phyloP scores from a whole-genome alignment of 2,888 invertebrate species.

The Rhagium mordax region DNA sequence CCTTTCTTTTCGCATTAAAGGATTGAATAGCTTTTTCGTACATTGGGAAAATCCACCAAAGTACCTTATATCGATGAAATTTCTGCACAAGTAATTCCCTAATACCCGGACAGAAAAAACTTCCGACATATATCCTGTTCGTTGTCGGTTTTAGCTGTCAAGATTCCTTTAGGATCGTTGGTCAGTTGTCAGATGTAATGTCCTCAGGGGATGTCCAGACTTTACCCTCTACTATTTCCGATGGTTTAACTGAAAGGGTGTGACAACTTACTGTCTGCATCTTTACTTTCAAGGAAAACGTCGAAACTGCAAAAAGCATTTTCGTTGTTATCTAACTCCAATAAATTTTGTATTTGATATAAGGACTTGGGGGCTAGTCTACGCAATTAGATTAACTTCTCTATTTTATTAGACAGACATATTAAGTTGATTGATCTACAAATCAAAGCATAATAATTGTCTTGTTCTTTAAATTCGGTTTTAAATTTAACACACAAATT shows the following conservation, averaged over 20 bases:
- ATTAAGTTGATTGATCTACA: not conserved
- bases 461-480: too few species aligned
- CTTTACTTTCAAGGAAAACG: slow-evolving; percentile 7
- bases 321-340: not conserved
- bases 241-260: slow-evolving; percentile 37
- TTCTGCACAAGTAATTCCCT: slow-evolving; percentile 27
- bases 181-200: slow-evolving; percentile 36
- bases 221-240: slow-evolving; percentile 39
- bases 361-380: not conserved
- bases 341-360: not conserved
- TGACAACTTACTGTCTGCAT: slow-evolving; percentile 36
- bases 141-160: slow-evolving; percentile 37
- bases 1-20: slow-evolving; percentile 1
- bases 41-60: not conserved
- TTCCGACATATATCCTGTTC: slow-evolving; percentile 39
- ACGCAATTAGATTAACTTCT: not conserved
- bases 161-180: slow-evolving; percentile 26
- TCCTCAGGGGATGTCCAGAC: slow-evolving; percentile 28
- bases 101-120: slow-evolving; percentile 30
- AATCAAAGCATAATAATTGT: too few species aligned
- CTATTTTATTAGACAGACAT: not conserved
- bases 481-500: too few species aligned
- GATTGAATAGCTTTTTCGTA: not conserved
- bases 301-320: slow-evolving; percentile 7
- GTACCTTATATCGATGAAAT: slow-evolving; percentile 7